Percentiles rank a stretch among this genome's conserved stretches.
phyloP scores from a whole-genome alignment of 1,140 invertebrate genomes.

The Drosophila ficusphila region DNA sequence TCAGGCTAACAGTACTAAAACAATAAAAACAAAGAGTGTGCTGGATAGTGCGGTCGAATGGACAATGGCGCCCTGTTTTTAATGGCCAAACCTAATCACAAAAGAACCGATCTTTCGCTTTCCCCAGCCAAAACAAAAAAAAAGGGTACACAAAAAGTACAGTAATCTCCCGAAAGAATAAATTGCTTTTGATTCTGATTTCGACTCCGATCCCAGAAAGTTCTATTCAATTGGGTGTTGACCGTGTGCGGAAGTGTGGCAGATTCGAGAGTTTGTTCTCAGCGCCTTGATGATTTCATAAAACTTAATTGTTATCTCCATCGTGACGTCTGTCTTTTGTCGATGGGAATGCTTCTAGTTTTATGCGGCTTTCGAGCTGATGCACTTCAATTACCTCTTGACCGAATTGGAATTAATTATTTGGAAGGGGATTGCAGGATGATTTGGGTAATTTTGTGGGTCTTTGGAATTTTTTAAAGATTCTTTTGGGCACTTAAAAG shows the following conservation, averaged over 20 bases:
- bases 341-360: background rate
- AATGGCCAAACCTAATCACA: background rate
- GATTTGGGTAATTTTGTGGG: too few species aligned
- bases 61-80: background rate
- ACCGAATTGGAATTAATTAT: background rate
- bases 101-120: slow-evolving; percentile 17
- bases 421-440: too few species aligned
- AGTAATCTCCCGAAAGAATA: slow-evolving; percentile 25
- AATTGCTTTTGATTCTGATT: slow-evolving; percentile 7
- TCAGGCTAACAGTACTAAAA: too few species aligned
- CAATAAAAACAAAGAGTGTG: too few species aligned
- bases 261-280: slow-evolving; percentile 14
- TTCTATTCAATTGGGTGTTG: slow-evolving; percentile 19
- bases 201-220: slow-evolving; percentile 27
- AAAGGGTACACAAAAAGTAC: slow-evolving; percentile 6
- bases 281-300: slow-evolving; percentile 38
- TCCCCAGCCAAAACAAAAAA: background rate
- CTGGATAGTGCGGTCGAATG: background rate
- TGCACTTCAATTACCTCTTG: slow-evolving; percentile 1
- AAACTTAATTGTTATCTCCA: slow-evolving; percentile 20
- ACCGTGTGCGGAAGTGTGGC: slow-evolving; percentile 19
- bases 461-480: background rate
- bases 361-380: background rate
- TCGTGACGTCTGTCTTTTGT: slow-evolving; percentile 5
- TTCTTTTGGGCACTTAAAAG: too few species aligned